phyloP scores from a whole-genome alignment of 1,140 invertebrate genomes.

The Bombus pyrosoma region DNA sequence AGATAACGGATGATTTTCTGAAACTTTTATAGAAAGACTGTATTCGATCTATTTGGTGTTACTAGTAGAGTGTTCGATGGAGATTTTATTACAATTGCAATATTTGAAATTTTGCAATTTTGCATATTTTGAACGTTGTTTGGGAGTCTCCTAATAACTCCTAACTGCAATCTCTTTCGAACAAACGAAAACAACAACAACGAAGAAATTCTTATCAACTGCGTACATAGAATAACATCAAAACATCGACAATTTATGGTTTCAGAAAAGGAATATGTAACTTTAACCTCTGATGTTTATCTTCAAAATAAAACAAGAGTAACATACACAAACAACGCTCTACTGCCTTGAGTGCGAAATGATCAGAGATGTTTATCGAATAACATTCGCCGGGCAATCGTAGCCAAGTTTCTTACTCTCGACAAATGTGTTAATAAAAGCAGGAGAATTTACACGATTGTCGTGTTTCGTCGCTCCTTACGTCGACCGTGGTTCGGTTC shows the following conservation, averaged over 20 bases:
- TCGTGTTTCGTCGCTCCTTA: neutral
- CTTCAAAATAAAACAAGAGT: neutral
- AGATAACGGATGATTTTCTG: neutral
- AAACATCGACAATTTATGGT: neutral
- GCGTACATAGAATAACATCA: no score
- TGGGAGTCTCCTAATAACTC: neutral
- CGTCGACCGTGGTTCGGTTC: neutral
- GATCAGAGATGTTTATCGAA: neutral
- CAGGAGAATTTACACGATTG: neutral
- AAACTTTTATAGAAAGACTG: no score
- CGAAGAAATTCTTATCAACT: neutral
- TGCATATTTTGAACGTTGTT: neutral
- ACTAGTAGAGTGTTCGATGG: no score
- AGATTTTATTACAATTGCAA: no score
- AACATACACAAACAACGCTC: neutral
- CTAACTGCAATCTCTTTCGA: neutral
- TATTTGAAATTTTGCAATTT: no score
- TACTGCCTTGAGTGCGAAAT: neutral
- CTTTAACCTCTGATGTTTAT: neutral
- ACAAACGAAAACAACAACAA: neutral
- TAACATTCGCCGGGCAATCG: neutral
- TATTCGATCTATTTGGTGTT: no score
- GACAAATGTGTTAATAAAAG: neutral
- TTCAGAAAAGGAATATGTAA: neutral
- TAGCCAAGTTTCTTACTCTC: neutral